These are phyloP conservation scores for Pachyrhynchus sulphureomaculatus DNA, from an alignment of 1,140 invertebrate genomes.

Conservation along the genomic window DNA sequence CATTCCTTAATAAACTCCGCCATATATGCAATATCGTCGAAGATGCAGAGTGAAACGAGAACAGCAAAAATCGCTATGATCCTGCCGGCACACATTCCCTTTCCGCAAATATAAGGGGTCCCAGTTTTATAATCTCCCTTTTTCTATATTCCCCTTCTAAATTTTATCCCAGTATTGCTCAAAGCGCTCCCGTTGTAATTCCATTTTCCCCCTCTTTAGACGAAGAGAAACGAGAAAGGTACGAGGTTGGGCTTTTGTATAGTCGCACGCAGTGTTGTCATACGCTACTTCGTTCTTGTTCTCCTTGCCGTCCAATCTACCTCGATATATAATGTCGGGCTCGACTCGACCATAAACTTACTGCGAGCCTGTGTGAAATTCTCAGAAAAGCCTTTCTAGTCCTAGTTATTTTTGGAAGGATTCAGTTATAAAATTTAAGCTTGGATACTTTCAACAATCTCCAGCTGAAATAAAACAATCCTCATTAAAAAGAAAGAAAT, in stretches of 20 bases:
- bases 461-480: too few relatives aligned
- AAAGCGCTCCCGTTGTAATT: conserved; percentile 5
- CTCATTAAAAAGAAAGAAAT: too few relatives aligned
- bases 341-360: too few relatives aligned
- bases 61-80: conserved; percentile 6
- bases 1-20: not conserved
- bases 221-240: conserved; percentile 6
- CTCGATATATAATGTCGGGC: too few relatives aligned
- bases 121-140: conserved; percentile 19
- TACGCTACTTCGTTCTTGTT: too few relatives aligned
- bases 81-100: conserved; percentile 9
- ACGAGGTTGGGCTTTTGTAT: conserved; percentile 18
- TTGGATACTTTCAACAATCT: too few relatives aligned
- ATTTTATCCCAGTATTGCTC: conserved; percentile 8
- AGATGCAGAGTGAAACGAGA: not conserved
- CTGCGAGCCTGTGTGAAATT: too few relatives aligned
- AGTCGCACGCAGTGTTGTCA: too few relatives aligned
- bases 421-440: too few relatives aligned
- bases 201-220: conserved; percentile 10
- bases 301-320: too few relatives aligned
- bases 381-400: too few relatives aligned
- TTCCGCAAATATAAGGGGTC: conserved; percentile 4
- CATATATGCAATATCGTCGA: not conserved
- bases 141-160: conserved; percentile 11
- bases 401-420: too few relatives aligned